A percentile compares a stretch with the other conserved stretches of the same genome.
Conservation (phyloP, 2,888 invertebrate species). For the Pseudoips prasinana region DNA sequence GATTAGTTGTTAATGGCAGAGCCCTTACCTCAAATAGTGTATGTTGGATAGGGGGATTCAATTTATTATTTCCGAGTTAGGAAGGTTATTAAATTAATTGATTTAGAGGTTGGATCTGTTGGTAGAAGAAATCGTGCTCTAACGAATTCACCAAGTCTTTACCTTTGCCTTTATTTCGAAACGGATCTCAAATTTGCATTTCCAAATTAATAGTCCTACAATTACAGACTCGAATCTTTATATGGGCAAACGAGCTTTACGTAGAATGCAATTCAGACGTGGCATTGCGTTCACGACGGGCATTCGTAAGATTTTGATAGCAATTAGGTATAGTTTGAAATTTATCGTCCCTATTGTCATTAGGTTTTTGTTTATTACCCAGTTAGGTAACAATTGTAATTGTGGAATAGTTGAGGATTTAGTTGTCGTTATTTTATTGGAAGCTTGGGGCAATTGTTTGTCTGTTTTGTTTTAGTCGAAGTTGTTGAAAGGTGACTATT, state of each 20-base stretch:
- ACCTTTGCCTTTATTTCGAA: slow-evolving; percentile 7
- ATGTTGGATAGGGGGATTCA: no score
- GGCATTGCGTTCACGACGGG: slow-evolving; percentile 11
- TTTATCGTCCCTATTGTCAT: slow-evolving; percentile 24
- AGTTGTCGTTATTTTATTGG: slow-evolving; percentile 13
- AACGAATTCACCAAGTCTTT: no score
- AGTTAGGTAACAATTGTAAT: slow-evolving; percentile 25
- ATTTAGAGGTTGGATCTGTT: no score
- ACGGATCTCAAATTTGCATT: slow-evolving; percentile 16
- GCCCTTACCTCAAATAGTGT: no score
- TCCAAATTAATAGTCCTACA: slow-evolving; percentile 22
- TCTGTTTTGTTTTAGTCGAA: no score
- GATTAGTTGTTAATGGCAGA: no score
- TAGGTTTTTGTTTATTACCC: slow-evolving; percentile 19
- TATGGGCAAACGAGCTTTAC: slow-evolving; percentile 27
- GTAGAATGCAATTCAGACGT: slow-evolving; percentile 15
- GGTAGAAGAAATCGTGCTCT: no score
- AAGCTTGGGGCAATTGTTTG: slow-evolving; percentile 7
- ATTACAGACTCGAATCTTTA: slow-evolving; percentile 18
- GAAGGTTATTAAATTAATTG: no score
- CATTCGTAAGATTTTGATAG: slow-evolving; percentile 25
- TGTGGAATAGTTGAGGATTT: slow-evolving; percentile 17
- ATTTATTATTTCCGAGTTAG: no score
- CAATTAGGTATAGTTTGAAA: slow-evolving; percentile 28
- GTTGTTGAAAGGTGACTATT: no score